A percentile compares a stretch with the other conserved stretches of the same genome.
Conservation (phyloP, 2,797 vertebrate species). For the Malurus splendens region DNA sequence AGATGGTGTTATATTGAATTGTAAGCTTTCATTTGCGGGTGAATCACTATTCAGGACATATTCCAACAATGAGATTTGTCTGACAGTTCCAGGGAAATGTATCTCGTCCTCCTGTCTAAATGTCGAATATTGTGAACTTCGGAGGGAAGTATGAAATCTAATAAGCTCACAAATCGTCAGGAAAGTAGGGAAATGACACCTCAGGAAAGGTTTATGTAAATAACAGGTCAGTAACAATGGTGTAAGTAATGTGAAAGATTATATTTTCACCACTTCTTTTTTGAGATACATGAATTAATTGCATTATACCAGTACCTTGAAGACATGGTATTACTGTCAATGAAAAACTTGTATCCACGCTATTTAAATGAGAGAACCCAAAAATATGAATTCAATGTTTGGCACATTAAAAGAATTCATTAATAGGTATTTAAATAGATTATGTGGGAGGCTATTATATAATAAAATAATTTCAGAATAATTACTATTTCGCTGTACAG, state of each 20-base stretch:
- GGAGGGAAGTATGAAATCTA: constrained; percentile 41
- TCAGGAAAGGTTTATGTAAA: constrained; percentile 35
- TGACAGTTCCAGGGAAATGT: constrained; percentile 35
- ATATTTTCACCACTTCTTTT: constrained; percentile 4
- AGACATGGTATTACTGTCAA: constrained; percentile 38
- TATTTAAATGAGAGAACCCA: constrained; percentile 30
- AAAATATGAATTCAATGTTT: constrained; percentile 23
- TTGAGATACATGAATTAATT: constrained; percentile 22
- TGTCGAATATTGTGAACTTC: constrained; percentile 42
- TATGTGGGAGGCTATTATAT: constrained; percentile 17
- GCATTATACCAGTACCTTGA: constrained; percentile 28
- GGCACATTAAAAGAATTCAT: constrained; percentile 44
- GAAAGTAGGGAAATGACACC: constrained; percentile 41
- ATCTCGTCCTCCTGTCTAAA: constrained; percentile 51
- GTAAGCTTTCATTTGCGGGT: constrained; percentile 33
- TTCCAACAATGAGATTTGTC: constrained; percentile 43
- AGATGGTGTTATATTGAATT: constrained; percentile 17
- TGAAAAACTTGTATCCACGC: constrained; percentile 27
- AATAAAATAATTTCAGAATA: constrained; percentile 46
- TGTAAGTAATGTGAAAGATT: constrained; percentile 14
- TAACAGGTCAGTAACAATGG: constrained; percentile 7
- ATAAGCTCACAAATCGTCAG: constrained; percentile 33
- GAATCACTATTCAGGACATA: constrained; percentile 46
- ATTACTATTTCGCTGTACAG: constrained; percentile 33
- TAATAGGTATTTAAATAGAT: constrained; percentile 50